phyloP scores from a whole-genome alignment of 2,113 vertebrate genomes.

The Anarrhichthys ocellatus region DNA sequence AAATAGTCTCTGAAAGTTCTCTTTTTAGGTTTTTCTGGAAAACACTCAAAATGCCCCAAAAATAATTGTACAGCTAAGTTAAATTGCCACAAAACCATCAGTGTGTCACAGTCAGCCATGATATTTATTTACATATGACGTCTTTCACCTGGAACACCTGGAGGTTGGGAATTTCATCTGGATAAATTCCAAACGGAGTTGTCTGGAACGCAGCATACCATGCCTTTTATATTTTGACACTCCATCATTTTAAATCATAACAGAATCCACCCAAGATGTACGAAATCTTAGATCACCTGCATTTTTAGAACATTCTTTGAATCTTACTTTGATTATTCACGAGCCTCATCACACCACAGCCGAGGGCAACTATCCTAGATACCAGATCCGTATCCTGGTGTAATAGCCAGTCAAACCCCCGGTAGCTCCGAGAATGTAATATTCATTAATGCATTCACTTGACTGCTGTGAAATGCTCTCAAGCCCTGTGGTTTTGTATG shows the following conservation, averaged over 20 bases:
- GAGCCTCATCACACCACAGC: not conserved
- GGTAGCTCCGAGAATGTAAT: conserved; percentile 33
- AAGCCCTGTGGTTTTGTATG: conserved; percentile 32
- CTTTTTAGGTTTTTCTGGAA: too few relatives aligned
- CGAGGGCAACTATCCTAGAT: conserved; percentile 36
- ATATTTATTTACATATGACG: not conserved
- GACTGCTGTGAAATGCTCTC: conserved; percentile 56
- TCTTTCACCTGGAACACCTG: not conserved
- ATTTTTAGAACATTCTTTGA: not conserved
- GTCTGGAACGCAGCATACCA: not conserved
- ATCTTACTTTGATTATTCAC: conserved; percentile 37
- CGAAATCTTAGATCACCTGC: not conserved
- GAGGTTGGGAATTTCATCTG: not conserved
- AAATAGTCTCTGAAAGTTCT: too few relatives aligned
- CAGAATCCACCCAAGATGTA: conserved; percentile 11
- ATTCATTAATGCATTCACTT: conserved; percentile 63
- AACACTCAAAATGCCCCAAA: too few relatives aligned
- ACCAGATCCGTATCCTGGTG: conserved; percentile 30
- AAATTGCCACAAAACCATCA: too few relatives aligned
- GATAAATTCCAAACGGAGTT: not conserved
- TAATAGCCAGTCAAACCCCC: conserved; percentile 23
- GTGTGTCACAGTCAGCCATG: too few relatives aligned
- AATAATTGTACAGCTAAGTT: too few relatives aligned
- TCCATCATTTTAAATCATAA: conserved; percentile 18
- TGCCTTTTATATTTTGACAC: not conserved